These are phyloP conservation scores for Campoletis raptor DNA, from an alignment of 2,888 invertebrate genomes.

Conservation along the genomic window DNA sequence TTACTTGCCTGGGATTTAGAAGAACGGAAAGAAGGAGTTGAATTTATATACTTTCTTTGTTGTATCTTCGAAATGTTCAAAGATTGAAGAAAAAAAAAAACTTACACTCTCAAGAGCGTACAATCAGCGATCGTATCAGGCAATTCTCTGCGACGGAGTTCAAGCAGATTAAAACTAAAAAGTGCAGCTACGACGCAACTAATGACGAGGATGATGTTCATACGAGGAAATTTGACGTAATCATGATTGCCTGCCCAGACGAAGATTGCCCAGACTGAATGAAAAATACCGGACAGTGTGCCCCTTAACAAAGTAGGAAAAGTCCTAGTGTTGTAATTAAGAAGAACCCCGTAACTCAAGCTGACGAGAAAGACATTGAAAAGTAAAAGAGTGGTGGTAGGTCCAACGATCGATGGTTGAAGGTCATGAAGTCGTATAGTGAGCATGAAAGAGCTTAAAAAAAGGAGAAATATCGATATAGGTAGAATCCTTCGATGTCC, in stretches of 20 bases:
- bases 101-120: slow-evolving; percentile 67
- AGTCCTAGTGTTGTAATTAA: slow-evolving; percentile 71
- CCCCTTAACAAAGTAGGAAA: slow-evolving; percentile 71
- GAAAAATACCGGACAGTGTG: slow-evolving; percentile 69
- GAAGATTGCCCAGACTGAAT: slow-evolving; percentile 66
- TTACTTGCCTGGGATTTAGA: slow-evolving; percentile 60
- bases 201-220: slow-evolving; percentile 63
- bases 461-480: slow-evolving; percentile 65
- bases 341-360: slow-evolving; percentile 69
- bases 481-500: slow-evolving; percentile 69
- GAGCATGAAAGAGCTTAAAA: slow-evolving; percentile 67
- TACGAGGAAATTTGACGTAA: slow-evolving; percentile 66
- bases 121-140: slow-evolving; percentile 72
- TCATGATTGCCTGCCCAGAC: slow-evolving; percentile 71
- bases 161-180: slow-evolving; percentile 68
- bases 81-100: neutral
- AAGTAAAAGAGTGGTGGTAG: slow-evolving; percentile 66
- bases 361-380: slow-evolving; percentile 69
- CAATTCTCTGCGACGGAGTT: slow-evolving; percentile 69
- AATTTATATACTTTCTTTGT: neutral
- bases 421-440: slow-evolving; percentile 65
- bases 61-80: neutral
- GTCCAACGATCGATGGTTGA: slow-evolving; percentile 66
- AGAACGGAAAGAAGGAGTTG: neutral
- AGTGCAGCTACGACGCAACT: slow-evolving; percentile 68